Percentiles rank a stretch among this genome's conserved stretches.
Conservation (phyloP, 2,888 invertebrate species). For the Drosophila fungiperda region DNA sequence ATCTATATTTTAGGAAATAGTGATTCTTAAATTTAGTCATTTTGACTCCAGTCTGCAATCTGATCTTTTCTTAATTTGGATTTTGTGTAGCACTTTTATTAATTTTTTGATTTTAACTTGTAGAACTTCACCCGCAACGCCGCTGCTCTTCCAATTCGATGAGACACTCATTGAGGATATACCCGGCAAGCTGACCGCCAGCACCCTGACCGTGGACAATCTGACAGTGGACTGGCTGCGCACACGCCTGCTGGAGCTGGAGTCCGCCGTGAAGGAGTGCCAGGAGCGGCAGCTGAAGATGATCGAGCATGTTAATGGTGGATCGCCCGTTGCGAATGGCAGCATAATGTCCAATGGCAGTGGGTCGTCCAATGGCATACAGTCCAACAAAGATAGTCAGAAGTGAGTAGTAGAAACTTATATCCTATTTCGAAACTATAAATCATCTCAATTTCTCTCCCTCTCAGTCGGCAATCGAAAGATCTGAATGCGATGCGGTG, state of each 20-base stretch:
- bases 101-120: neutral
- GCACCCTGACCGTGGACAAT: slow-evolving; percentile 95
- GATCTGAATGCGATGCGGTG: slow-evolving; percentile 93
- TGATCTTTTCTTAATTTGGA: neutral
- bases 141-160: slow-evolving; percentile 93
- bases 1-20: neutral
- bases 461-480: slow-evolving; percentile 85
- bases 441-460: neutral
- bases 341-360: slow-evolving; percentile 82
- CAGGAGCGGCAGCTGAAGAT: slow-evolving; percentile 89
- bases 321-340: slow-evolving; percentile 86
- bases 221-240: slow-evolving; percentile 95
- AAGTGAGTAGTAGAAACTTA: slow-evolving; percentile 61
- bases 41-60: neutral
- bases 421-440: neutral
- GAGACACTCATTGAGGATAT: slow-evolving; percentile 95
- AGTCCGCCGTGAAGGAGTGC: slow-evolving; percentile 91
- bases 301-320: slow-evolving; percentile 85
- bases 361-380: slow-evolving; percentile 85
- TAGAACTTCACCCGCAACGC: slow-evolving; percentile 92
- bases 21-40: neutral
- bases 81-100: neutral
- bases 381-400: slow-evolving; percentile 84
- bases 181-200: slow-evolving; percentile 93
- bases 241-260: slow-evolving; percentile 91